Conservation (phyloP, 2,113 vertebrate species). For the Brachyistius frenatus region DNA sequence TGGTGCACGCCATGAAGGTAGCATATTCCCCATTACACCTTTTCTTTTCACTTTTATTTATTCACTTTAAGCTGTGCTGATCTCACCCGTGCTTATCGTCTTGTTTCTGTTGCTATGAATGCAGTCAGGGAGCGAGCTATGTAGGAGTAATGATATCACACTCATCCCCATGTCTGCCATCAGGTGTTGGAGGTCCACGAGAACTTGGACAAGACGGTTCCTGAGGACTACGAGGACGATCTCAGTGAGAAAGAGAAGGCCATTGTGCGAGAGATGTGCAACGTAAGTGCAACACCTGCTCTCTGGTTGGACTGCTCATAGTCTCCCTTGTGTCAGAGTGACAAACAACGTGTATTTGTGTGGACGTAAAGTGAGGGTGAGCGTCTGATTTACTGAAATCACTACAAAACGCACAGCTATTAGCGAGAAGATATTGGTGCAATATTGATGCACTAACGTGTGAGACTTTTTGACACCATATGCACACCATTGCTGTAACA, state of each 20-base stretch:
- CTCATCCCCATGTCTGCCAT: neutral
- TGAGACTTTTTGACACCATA: neutral
- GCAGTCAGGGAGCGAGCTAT: too few relatives aligned
- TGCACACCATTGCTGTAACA: neutral
- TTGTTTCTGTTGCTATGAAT: neutral
- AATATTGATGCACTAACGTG: too few relatives aligned
- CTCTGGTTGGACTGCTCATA: neutral
- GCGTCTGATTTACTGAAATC: too few relatives aligned
- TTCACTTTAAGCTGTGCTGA: too few relatives aligned
- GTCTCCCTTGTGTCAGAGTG: too few relatives aligned
- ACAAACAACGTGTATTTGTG: too few relatives aligned
- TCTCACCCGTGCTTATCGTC: too few relatives aligned
- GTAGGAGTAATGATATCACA: neutral
- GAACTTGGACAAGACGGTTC: slow-evolving; percentile 93
- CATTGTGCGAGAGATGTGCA: slow-evolving; percentile 97
- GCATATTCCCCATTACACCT: neutral
- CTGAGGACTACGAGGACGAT: slow-evolving; percentile 93
- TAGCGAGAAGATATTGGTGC: too few relatives aligned
- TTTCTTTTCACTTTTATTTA: too few relatives aligned
- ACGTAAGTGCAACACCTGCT: slow-evolving; percentile 81
- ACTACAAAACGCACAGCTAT: too few relatives aligned
- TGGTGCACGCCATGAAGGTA: slow-evolving; percentile 98
- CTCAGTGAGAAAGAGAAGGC: slow-evolving; percentile 97
- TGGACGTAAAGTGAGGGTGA: too few relatives aligned
- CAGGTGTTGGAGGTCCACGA: slow-evolving; percentile 97